Base-by-base conservation (phyloP, 2,113 vertebrate genomes). In the Dipodomys ordii region DNA sequence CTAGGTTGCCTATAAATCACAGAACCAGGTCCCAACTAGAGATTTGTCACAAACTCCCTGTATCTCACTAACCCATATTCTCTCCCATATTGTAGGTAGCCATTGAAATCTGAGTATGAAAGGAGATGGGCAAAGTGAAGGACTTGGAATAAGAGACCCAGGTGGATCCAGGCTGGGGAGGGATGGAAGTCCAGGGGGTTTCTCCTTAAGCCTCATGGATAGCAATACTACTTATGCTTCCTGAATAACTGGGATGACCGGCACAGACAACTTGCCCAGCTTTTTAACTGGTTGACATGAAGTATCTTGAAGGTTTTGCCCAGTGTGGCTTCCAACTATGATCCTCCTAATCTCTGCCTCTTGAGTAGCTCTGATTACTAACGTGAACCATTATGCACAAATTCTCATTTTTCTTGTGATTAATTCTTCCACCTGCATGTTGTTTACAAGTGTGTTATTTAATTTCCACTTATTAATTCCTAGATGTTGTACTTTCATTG, bases 1-100 rank as follows among this genome's bases (percentile, higher is more conserved):
- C 82, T 62, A 76, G 78, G n/a, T 65, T 80, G 78, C 60, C 88
- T 88, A 0, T 67, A 46, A 79, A 6, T 88, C 71, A 25, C 39
- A 88, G 69, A 81, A 77, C 25, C 64, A 27, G 46, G 76, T 91
- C 46, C 91, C 35, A 72, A 30, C 32, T 87, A 30, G 69, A 92
- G 76, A 30, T 77, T 32, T 6, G 32, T 83, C 77, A 46, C 90
- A 39, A 92, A 64, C 49, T 57, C 28, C 53, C 25, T 64, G 22
- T 53, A 10, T 39, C 89, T 22, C 81, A 67, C 49, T 76, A 76
- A 73, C 22, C 62, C 53, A 12, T 64, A 64, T 28, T 62, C 62
- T 89, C 81, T 28, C 67, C 22, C 23, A 64, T 12, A 32, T 35
- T 69, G 83, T 71, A 23, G 16, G 2, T 67, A 25, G 71, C 83